These are phyloP conservation scores for Limnodromus scolopaceus DNA, from an alignment of 2,797 vertebrate genomes.

Conservation along the genomic window DNA sequence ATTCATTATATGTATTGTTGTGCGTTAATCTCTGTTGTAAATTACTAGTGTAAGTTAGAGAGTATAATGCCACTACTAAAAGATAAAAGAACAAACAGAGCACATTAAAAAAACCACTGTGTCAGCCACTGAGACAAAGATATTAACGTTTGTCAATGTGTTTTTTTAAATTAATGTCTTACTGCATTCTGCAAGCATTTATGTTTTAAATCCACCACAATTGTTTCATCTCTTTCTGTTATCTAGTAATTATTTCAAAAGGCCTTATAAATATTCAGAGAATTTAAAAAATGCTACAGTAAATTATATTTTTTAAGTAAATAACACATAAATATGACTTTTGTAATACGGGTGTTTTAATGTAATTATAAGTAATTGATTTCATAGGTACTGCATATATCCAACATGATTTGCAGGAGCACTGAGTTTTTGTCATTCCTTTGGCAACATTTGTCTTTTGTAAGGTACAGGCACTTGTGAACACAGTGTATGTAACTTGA, in stretches of 20 bases:
- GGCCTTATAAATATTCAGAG: not conserved
- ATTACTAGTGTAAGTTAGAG: constrained; percentile 57
- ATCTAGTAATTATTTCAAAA: not conserved
- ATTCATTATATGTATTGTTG: constrained; percentile 25
- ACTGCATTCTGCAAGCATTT: not conserved
- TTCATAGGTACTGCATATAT: not conserved
- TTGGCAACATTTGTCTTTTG: not conserved
- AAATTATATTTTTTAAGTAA: not conserved
- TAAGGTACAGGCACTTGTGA: not conserved
- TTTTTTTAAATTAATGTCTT: constrained; percentile 2
- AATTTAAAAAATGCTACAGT: not conserved
- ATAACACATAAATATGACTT: not conserved
- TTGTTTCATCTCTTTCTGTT: not conserved
- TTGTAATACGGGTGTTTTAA: not conserved
- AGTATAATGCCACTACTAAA: constrained; percentile 43
- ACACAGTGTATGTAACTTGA: not conserved
- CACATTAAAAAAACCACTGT: constrained; percentile 48
- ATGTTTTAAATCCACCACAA: not conserved
- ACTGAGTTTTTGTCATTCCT: not conserved
- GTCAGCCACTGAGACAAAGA: constrained; percentile 20
- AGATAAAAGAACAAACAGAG: constrained; percentile 52
- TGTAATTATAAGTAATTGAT: not conserved
- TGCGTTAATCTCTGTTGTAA: constrained; percentile 50
- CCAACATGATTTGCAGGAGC: not conserved
- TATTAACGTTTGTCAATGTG: constrained; percentile 41